phyloP scores from a whole-genome alignment of 2,113 vertebrate species.

The Paedocypris sp. region DNA sequence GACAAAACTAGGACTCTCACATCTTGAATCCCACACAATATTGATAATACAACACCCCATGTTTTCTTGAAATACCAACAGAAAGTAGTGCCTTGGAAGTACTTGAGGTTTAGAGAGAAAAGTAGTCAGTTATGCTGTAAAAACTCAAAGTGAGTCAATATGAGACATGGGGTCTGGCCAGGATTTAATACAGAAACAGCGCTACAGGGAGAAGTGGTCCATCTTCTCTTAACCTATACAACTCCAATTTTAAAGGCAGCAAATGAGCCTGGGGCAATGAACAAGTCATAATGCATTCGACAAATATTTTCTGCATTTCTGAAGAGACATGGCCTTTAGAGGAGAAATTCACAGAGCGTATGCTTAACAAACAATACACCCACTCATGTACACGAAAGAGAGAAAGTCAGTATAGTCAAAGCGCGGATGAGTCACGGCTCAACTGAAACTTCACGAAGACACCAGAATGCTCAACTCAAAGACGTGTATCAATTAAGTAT shows the following conservation, averaged over 20 bases:
- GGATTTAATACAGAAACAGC: conserved; percentile 9
- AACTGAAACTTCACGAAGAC: conserved; percentile 6
- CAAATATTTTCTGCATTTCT: conserved; percentile 68
- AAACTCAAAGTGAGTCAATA: too few relatives aligned
- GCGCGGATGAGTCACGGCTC: conserved; percentile 14
- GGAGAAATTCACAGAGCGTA: conserved; percentile 57
- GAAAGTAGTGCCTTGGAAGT: not conserved
- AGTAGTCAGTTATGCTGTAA: not conserved
- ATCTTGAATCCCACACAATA: too few relatives aligned
- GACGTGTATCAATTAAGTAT: not conserved
- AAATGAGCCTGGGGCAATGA: conserved; percentile 57
- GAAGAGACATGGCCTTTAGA: conserved; percentile 66
- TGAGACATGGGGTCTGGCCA: conserved; percentile 2
- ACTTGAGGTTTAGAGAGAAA: conserved; percentile 5
- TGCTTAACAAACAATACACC: conserved; percentile 64
- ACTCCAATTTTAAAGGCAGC: conserved; percentile 59
- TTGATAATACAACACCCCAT: too few relatives aligned
- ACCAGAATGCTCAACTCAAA: not conserved
- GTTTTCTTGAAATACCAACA: not conserved
- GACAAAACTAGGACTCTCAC: too few relatives aligned
- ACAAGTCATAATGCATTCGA: conserved; percentile 69
- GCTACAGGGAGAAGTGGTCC: conserved; percentile 49
- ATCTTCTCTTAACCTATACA: conserved; percentile 61
- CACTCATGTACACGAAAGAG: conserved; percentile 52
- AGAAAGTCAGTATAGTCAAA: conserved; percentile 12